A percentile compares a stretch with the other conserved stretches of the same genome.
Evolutionary conservation across 2,888 invertebrate species (phyloP).

Genomic region (Acronicta psi): DNA sequence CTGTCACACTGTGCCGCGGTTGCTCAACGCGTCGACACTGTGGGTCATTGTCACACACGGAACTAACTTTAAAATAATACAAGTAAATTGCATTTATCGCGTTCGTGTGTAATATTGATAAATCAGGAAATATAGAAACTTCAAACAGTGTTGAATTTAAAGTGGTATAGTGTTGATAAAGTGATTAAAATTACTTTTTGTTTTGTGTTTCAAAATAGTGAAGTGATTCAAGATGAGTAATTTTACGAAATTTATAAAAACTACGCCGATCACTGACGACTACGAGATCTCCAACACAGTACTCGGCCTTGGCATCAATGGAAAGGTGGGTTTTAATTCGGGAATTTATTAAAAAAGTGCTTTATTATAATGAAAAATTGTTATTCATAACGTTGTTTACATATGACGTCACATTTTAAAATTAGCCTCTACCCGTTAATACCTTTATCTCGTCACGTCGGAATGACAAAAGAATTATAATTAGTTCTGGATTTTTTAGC

Average conservation of each 20-base stretch:
- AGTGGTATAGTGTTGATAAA: slow-evolving; percentile 57
- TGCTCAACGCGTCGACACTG: slow-evolving; percentile 51
- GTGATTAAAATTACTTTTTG: slow-evolving; percentile 51
- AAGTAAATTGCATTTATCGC: slow-evolving; percentile 26
- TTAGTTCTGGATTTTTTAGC: slow-evolving; percentile 22
- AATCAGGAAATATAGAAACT: slow-evolving; percentile 15
- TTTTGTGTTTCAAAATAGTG: slow-evolving; percentile 57
- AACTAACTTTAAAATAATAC: slow-evolving; percentile 18
- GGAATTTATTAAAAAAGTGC: slow-evolving; percentile 31
- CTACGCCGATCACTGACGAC: slow-evolving; percentile 95
- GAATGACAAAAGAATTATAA: slow-evolving; percentile 47
- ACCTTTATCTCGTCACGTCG: slow-evolving; percentile 28
- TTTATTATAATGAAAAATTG: slow-evolving; percentile 35
- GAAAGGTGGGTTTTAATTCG: slow-evolving; percentile 90
- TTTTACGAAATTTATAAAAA: slow-evolving; percentile 90
- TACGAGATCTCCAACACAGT: slow-evolving; percentile 97
- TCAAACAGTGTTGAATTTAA: slow-evolving; percentile 29
- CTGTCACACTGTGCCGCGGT: slow-evolving; percentile 32
- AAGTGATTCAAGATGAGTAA: slow-evolving; percentile 77
- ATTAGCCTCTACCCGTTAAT: slow-evolving; percentile 55
- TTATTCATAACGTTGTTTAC: slow-evolving; percentile 64
- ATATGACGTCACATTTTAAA: slow-evolving; percentile 70
- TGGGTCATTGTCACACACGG: slow-evolving; percentile 27
- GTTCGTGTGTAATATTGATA: slow-evolving; percentile 30
- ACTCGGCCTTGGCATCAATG: slow-evolving; percentile 98